These are phyloP conservation scores for Nephrotoma flavescens DNA, from an alignment of 2,888 invertebrate genomes.

Conservation along the genomic window DNA sequence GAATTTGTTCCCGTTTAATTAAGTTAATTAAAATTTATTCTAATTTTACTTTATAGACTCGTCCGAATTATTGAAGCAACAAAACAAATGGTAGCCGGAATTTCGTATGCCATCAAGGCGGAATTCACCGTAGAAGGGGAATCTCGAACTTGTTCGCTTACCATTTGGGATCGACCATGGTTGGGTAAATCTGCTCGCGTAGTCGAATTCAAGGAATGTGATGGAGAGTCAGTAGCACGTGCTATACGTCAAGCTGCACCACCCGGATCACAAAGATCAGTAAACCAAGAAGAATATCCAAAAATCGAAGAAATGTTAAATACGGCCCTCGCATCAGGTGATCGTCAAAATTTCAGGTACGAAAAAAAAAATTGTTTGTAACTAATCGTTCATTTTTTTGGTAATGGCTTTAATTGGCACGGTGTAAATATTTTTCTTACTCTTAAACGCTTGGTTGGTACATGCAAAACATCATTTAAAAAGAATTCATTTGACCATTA, in stretches of 20 bases:
- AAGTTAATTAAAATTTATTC: neutral
- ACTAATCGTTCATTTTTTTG: slow-evolving; percentile 22
- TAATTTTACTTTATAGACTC: slow-evolving; percentile 16
- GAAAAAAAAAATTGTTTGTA: slow-evolving; percentile 26
- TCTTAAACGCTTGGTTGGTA: slow-evolving; percentile 14
- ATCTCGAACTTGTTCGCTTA: slow-evolving; percentile 31
- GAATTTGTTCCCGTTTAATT: too few species aligned
- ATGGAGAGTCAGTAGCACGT: neutral
- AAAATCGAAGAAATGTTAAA: slow-evolving; percentile 6
- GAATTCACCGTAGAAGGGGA: slow-evolving; percentile 23
- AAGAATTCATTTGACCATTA: neutral
- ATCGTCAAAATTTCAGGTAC: slow-evolving; percentile 29
- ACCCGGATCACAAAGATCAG: slow-evolving; percentile 25
- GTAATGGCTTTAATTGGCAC: slow-evolving; percentile 20
- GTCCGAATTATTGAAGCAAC: slow-evolving; percentile 28
- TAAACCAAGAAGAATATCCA: slow-evolving; percentile 19
- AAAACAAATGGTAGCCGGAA: slow-evolving; percentile 38
- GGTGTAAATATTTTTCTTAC: too few species aligned
- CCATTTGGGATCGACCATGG: slow-evolving; percentile 41
- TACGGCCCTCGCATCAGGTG: neutral
- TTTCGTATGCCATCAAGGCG: slow-evolving; percentile 30
- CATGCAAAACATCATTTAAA: neutral
- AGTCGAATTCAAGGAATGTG: neutral
- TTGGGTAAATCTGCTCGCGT: slow-evolving; percentile 26
- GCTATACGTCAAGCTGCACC: slow-evolving; percentile 26